phyloP scores from a whole-genome alignment of 2,797 vertebrate species.

The Orestias chungarensis region DNA sequence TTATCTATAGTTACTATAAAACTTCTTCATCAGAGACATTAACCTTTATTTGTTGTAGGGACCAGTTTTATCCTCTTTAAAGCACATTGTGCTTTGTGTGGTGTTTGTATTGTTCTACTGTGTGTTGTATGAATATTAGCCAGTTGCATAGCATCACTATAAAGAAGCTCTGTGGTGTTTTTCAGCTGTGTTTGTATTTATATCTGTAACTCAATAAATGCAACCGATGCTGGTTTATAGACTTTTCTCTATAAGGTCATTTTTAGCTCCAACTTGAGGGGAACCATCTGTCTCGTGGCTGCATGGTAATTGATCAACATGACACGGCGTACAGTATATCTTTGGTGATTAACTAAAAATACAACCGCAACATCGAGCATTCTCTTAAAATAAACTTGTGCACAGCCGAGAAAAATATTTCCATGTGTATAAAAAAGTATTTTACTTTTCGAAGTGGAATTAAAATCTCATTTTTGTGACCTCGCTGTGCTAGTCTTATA shows the following conservation, averaged over 20 bases:
- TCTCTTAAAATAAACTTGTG: background rate
- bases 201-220: constrained; percentile 4
- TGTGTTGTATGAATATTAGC: background rate
- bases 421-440: background rate
- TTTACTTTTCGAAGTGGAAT: background rate
- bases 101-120: background rate
- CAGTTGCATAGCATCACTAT: background rate
- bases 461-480: background rate
- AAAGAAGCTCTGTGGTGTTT: background rate
- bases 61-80: background rate
- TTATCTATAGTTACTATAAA: background rate
- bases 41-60: background rate
- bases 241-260: constrained; percentile 2
- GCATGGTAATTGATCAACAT: constrained; percentile 2
- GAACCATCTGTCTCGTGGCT: background rate
- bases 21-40: background rate
- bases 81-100: background rate
- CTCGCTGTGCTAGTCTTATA: background rate
- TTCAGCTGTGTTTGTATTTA: constrained; percentile 9
- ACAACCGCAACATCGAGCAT: background rate
- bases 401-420: background rate
- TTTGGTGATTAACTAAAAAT: constrained; percentile 4
- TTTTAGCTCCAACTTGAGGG: constrained; percentile 1
- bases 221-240: background rate
- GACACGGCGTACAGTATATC: background rate